Evolutionary conservation across 2,888 invertebrate genomes (phyloP).

Genomic region (Lacanobia wlatinum): DNA sequence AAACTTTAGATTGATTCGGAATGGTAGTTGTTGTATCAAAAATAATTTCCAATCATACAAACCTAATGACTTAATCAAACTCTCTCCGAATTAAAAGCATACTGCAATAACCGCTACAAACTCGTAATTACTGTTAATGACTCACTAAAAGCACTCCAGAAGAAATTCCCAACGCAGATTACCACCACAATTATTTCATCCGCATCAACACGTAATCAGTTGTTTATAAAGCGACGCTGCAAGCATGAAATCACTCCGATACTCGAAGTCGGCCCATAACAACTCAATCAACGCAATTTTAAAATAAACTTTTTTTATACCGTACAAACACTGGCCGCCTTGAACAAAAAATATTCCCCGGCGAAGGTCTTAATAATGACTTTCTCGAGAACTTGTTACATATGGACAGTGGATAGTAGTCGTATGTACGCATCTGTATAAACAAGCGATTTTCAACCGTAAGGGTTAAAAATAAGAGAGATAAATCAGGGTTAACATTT

Average conservation of each 20-base stretch:
- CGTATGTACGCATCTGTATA: conserved; percentile 45
- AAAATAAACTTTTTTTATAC: conserved; percentile 84
- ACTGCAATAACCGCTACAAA: conserved; percentile 24
- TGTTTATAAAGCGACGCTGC: conserved; percentile 75
- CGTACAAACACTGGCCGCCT: conserved; percentile 77
- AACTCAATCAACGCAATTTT: conserved; percentile 89
- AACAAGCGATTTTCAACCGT: conserved; percentile 47
- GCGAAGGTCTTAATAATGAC: conserved; percentile 85
- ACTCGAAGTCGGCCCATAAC: conserved; percentile 79
- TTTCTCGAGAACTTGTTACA: conserved; percentile 83
- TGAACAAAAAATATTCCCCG: conserved; percentile 79
- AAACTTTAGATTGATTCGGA: background rate
- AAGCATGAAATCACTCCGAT: conserved; percentile 78
- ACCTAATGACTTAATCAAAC: conserved; percentile 15
- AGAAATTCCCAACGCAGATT: conserved; percentile 51
- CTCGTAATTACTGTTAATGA: conserved; percentile 44
- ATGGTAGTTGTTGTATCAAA: background rate
- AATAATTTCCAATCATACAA: background rate
- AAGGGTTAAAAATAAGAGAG: conserved; percentile 28
- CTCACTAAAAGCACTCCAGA: conserved; percentile 46
- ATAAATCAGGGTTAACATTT: conserved; percentile 19
- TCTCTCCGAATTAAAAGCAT: conserved; percentile 14
- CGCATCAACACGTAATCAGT: conserved; percentile 69
- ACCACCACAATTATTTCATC: conserved; percentile 58
- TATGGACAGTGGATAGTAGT: conserved; percentile 50